These are phyloP conservation scores for Mohoua ochrocephala DNA, from an alignment of 2,113 vertebrate species.

Conservation along the genomic window DNA sequence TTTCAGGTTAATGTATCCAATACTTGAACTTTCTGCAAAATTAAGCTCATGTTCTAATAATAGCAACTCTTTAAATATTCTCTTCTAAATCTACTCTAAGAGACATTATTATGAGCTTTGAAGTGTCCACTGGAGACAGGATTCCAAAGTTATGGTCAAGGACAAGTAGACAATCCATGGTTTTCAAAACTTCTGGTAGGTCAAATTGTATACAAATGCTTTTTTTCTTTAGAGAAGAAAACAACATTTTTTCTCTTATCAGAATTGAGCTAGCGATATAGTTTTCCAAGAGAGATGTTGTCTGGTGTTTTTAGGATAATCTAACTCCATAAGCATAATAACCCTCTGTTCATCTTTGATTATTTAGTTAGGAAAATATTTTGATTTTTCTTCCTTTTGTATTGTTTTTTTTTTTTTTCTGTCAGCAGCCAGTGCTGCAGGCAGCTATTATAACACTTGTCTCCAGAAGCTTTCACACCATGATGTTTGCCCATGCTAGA, in stretches of 20 bases:
- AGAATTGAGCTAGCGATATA: neutral
- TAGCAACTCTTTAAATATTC: neutral
- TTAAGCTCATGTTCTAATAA: neutral
- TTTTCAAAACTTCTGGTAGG: neutral
- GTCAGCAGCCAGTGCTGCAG: neutral
- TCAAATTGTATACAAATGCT: neutral
- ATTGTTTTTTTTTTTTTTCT: neutral
- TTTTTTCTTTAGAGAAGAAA: neutral
- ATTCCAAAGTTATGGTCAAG: neutral
- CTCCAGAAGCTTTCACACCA: neutral
- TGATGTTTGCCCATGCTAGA: neutral
- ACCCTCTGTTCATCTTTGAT: neutral
- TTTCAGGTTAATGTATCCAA: neutral
- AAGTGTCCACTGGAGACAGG: neutral
- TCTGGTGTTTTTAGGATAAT: neutral
- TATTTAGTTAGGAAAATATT: neutral
- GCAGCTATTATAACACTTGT: neutral
- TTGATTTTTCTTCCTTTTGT: neutral
- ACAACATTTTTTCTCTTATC: neutral
- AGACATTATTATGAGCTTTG: neutral
- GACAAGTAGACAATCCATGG: neutral
- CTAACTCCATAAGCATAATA: neutral
- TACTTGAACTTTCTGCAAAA: neutral
- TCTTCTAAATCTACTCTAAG: neutral
- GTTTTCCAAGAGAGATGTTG: neutral